These are phyloP conservation scores for Rhabdomys pumilio DNA, from an alignment of 2,797 vertebrate genomes.

Conservation along the genomic window DNA sequence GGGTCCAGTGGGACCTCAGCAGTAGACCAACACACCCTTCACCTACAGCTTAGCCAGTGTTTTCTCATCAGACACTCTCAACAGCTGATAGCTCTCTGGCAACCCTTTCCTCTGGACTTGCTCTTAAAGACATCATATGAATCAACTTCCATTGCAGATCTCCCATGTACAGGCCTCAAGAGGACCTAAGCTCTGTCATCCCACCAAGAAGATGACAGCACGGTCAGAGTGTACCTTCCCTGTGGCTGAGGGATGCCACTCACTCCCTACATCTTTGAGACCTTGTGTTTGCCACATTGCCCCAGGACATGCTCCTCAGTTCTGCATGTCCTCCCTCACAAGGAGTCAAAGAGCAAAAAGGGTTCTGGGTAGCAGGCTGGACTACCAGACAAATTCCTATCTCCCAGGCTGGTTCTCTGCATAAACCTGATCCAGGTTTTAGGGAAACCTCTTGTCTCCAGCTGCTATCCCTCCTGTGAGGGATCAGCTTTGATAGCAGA, in stretches of 20 bases:
- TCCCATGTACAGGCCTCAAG: not conserved
- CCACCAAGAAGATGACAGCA: not conserved
- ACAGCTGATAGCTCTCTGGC: not conserved
- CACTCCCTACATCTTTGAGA: not conserved
- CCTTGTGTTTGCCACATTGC: not conserved
- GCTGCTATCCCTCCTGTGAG: not conserved
- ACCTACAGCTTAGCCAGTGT: not conserved
- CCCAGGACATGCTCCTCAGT: slow-evolving; percentile 18
- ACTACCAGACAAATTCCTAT: not conserved
- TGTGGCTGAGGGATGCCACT: not conserved
- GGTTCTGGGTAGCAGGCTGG: not conserved
- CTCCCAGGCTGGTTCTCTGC: not conserved
- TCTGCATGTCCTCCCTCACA: not conserved
- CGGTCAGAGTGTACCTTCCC: not conserved
- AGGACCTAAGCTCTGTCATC: not conserved
- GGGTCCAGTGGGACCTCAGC: not conserved
- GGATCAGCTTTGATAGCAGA: not conserved
- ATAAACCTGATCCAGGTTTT: not conserved
- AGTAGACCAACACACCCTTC: not conserved
- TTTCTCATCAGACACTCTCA: not conserved
- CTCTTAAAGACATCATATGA: not conserved
- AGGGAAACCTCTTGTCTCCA: not conserved
- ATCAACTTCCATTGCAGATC: not conserved
- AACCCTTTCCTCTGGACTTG: not conserved
- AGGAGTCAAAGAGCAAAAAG: slow-evolving; percentile 9